Evolutionary conservation across 2,797 vertebrate genomes (phyloP).

Genomic region (Lithobates pipiens): DNA sequence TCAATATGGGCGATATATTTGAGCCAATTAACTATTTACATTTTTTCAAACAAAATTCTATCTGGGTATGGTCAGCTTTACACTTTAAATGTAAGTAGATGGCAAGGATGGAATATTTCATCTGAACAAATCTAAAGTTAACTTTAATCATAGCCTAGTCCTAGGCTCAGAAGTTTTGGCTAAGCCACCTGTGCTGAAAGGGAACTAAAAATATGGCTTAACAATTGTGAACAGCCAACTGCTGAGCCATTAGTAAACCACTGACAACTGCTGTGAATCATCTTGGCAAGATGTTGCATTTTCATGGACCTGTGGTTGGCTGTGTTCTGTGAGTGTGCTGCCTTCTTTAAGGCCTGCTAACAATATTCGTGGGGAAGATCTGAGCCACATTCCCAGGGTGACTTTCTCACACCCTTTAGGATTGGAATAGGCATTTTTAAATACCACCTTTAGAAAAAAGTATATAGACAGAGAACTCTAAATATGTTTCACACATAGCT

Average conservation of each 20-base stretch:
- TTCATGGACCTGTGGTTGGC: neutral
- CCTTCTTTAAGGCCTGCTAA: neutral
- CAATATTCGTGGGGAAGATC: constrained; percentile 26
- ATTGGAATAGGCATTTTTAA: neutral
- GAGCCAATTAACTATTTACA: no score
- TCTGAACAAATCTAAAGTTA: neutral
- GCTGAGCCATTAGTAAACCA: neutral
- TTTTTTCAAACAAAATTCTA: no score
- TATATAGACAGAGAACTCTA: no score
- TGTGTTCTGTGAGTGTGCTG: neutral
- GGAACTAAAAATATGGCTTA: constrained; percentile 25
- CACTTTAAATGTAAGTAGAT: neutral
- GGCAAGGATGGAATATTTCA: neutral
- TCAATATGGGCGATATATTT: no score
- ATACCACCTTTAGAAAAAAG: neutral
- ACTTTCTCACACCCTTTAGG: constrained; percentile 17
- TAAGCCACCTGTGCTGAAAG: constrained; percentile 14
- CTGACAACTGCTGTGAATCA: constrained; percentile 34
- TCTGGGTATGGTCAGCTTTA: no score
- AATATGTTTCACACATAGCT: no score
- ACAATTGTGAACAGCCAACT: neutral
- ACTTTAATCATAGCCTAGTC: neutral
- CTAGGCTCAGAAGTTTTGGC: neutral
- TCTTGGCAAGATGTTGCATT: neutral
- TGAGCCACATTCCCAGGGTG: neutral